Percentiles rank a stretch among this genome's conserved stretches.
phyloP scores from a whole-genome alignment of 2,113 vertebrate species.

The Amblyopsis rosae region DNA sequence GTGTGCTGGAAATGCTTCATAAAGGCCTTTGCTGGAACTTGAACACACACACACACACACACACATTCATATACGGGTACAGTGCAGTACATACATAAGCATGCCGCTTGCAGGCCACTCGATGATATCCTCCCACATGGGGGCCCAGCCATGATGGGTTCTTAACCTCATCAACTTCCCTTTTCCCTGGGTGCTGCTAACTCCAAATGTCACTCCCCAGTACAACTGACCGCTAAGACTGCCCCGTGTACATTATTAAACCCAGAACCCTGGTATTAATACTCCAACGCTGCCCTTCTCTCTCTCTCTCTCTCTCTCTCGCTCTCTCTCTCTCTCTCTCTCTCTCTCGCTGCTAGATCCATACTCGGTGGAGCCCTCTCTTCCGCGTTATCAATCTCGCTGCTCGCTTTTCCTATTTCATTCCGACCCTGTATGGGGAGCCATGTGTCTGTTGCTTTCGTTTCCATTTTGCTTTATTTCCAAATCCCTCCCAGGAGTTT shows the following conservation, averaged over 20 bases:
- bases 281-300: neutral
- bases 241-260: slow-evolving; percentile 61
- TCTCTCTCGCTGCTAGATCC: slow-evolving; percentile 21
- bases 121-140: slow-evolving; percentile 31
- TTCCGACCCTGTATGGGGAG: slow-evolving; percentile 24
- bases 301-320: slow-evolving; percentile 1
- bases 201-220: slow-evolving; percentile 59
- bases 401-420: slow-evolving; percentile 19
- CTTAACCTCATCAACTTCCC: slow-evolving; percentile 48
- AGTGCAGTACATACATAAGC: slow-evolving; percentile 25
- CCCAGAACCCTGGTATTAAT: slow-evolving; percentile 38
- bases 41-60: neutral
- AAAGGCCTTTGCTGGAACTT: slow-evolving; percentile 3
- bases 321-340: neutral
- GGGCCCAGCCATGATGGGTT: slow-evolving; percentile 44
- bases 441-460: slow-evolving; percentile 35
- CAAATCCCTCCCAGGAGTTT: slow-evolving; percentile 11
- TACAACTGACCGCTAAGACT: slow-evolving; percentile 43
- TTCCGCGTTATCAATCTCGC: slow-evolving; percentile 44
- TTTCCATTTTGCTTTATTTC: slow-evolving; percentile 40
- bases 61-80: neutral
- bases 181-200: slow-evolving; percentile 4
- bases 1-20: slow-evolving; percentile 57
- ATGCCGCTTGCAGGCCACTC: neutral
- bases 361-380: slow-evolving; percentile 41